These are phyloP conservation scores for Xiphorhynchus elegans DNA, from an alignment of 2,113 vertebrate genomes.

Conservation along the genomic window DNA sequence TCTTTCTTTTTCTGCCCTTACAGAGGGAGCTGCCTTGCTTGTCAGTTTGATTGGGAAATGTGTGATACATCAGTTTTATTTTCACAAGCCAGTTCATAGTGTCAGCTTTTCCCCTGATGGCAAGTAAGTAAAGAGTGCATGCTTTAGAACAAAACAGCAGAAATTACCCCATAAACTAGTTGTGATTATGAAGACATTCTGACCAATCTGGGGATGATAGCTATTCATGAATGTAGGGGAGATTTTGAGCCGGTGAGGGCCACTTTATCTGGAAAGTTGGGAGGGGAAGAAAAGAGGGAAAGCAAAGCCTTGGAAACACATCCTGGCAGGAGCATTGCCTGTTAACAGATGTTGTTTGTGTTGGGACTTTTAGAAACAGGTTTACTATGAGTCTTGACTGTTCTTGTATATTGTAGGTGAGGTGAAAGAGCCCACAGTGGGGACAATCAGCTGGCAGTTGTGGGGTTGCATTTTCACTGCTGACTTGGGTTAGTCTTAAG, in stretches of 20 bases:
- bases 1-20: neutral
- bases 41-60: constrained; percentile 87
- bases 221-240: rapidly evolving
- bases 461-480: neutral
- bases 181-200: neutral
- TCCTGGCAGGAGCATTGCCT: neutral
- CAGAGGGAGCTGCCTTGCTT: constrained; percentile 90
- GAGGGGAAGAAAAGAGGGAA: neutral
- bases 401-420: neutral
- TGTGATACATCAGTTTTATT: constrained; percentile 89
- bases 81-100: constrained; percentile 90
- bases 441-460: neutral
- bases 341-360: neutral
- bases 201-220: neutral
- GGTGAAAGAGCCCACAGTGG: neutral
- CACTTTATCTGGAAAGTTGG: neutral
- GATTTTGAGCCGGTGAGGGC: neutral
- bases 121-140: constrained; percentile 73
- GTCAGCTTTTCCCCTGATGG: constrained; percentile 93
- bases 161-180: neutral
- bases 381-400: neutral
- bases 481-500: neutral
- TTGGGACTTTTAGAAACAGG: neutral
- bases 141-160: neutral
- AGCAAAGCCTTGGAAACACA: neutral